Evolutionary conservation across 2,797 vertebrate genomes (phyloP).

Genomic region (Ataeniobius toweri): DNA sequence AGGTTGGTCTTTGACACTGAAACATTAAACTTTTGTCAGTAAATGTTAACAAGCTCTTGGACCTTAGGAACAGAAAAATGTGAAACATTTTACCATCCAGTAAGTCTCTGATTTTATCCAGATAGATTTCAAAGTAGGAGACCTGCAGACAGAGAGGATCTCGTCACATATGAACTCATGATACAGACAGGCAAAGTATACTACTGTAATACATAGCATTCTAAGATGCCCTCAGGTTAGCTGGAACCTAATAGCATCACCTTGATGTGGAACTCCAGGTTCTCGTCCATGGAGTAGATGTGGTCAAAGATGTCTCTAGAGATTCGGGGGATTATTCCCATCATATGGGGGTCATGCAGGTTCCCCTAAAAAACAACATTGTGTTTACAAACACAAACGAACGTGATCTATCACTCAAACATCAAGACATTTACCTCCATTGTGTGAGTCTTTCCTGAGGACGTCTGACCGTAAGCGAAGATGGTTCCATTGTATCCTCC

Average conservation of each 20-base stretch:
- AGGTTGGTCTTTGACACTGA: conserved; percentile 96
- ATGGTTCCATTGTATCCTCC: conserved; percentile 96
- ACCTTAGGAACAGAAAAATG: neutral
- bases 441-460: conserved; percentile 96
- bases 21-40: conserved; percentile 7
- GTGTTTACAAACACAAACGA: neutral
- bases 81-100: conserved; percentile 84
- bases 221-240: neutral
- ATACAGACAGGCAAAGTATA: neutral
- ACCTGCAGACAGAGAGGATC: conserved; percentile 77
- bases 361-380: conserved; percentile 81
- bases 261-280: conserved; percentile 98
- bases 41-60: neutral
- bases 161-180: neutral
- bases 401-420: neutral
- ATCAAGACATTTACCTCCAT: conserved; percentile 88
- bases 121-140: conserved; percentile 96
- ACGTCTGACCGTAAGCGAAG: conserved; percentile 95
- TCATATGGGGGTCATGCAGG: conserved; percentile 88
- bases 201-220: neutral
- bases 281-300: conserved; percentile 98
- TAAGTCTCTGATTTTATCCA: conserved; percentile 95
- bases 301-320: conserved; percentile 94
- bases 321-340: conserved; percentile 96
- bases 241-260: conserved; percentile 60